phyloP scores from a whole-genome alignment of 1,140 invertebrate genomes.

The Akabosia matsudoensis region DNA sequence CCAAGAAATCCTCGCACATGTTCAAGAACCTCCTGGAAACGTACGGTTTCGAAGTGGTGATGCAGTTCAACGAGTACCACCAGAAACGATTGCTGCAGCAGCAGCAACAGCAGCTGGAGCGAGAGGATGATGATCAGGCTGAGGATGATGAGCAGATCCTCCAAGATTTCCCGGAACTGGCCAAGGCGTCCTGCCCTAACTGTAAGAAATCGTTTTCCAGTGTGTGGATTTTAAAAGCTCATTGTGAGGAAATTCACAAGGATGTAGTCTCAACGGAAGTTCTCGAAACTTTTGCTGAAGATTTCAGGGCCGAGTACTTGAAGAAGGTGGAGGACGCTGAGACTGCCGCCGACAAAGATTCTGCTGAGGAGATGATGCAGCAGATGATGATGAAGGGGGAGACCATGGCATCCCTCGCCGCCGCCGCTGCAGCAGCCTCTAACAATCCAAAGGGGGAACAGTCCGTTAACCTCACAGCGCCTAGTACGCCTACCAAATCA shows the following conservation, averaged over 20 bases:
- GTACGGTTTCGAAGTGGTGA: conserved; percentile 91
- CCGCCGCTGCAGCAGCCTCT: conserved; percentile 44
- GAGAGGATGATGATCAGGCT: conserved; percentile 51
- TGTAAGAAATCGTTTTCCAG: conserved; percentile 92
- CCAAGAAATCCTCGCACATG: conserved; percentile 72
- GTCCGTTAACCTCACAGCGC: conserved; percentile 57
- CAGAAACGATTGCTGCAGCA: conserved; percentile 63
- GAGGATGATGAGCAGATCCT: conserved; percentile 54
- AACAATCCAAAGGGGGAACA: conserved; percentile 48
- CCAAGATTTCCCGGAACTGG: conserved; percentile 62
- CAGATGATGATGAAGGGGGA: not conserved
- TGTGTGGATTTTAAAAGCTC: conserved; percentile 91
- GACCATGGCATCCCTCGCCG: not conserved
- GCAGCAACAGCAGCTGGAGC: conserved; percentile 51
- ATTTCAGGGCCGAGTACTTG: conserved; percentile 80
- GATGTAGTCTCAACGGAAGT: conserved; percentile 83
- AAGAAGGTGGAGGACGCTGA: conserved; percentile 65
- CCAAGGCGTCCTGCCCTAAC: conserved; percentile 75
- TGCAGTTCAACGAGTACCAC: conserved; percentile 93
- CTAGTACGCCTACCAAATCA: conserved; percentile 59
- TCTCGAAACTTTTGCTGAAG: conserved; percentile 85
- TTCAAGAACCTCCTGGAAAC: conserved; percentile 87
- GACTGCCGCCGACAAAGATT: not conserved
- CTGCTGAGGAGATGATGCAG: not conserved
- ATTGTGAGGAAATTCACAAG: conserved; percentile 91